Conservation (phyloP, 2,113 vertebrate species). For the Osmerus mordax region DNA sequence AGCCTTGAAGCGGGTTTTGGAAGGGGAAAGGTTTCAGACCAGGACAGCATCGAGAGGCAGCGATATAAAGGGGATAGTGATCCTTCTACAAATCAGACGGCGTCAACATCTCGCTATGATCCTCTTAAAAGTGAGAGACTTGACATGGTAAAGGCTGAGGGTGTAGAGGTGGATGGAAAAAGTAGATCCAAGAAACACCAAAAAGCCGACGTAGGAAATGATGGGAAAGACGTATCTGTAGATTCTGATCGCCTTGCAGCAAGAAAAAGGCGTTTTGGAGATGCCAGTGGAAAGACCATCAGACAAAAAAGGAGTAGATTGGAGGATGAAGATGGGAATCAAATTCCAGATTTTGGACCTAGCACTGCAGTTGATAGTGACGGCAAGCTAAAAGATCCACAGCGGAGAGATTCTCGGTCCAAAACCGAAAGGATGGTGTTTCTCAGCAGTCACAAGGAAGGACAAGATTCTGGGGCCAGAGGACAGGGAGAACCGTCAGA, state of each 20-base stretch:
- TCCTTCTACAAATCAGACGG: constrained; percentile 71
- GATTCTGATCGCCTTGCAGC: constrained; percentile 91
- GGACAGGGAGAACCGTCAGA: constrained; percentile 75
- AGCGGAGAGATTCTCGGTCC: constrained; percentile 84
- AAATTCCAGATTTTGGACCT: constrained; percentile 65
- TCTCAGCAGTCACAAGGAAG: constrained; percentile 80
- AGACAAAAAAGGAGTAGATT: constrained; percentile 81
- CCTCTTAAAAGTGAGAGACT: constrained; percentile 77
- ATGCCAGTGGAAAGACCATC: constrained; percentile 79
- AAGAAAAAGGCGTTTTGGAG: constrained; percentile 91
- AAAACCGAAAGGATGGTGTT: constrained; percentile 80
- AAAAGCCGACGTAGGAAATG: constrained; percentile 77
- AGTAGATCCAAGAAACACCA: constrained; percentile 83
- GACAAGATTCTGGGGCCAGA: constrained; percentile 73
- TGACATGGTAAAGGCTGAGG: constrained; percentile 81
- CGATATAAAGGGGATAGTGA: constrained; percentile 84
- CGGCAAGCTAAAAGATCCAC: constrained; percentile 79
- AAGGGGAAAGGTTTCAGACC: constrained; percentile 83
- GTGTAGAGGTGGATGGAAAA: constrained; percentile 83
- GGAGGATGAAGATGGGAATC: constrained; percentile 84
- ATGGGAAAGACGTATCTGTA: constrained; percentile 69
- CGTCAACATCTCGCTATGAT: constrained; percentile 69
- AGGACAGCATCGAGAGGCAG: constrained; percentile 75
- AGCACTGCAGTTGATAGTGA: constrained; percentile 71
- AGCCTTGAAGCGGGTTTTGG: constrained; percentile 75